Evolutionary conservation across 2,797 vertebrate genomes (phyloP).

Genomic region (Eulemur rubriventer): DNA sequence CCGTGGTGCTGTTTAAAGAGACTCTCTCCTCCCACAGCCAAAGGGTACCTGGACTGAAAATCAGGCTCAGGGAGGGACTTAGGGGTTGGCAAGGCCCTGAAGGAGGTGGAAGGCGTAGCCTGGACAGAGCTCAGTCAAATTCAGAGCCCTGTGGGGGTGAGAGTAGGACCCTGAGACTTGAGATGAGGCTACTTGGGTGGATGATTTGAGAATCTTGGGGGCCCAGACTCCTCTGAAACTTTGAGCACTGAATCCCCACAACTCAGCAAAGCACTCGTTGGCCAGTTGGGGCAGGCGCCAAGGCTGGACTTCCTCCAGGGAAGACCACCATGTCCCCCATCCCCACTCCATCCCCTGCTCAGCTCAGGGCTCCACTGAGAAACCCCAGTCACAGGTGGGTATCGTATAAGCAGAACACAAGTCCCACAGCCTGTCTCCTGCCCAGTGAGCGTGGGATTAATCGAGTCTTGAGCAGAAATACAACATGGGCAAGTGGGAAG

Average conservation of each 20-base stretch:
- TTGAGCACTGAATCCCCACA: background rate
- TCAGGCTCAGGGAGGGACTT: background rate
- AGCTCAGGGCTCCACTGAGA: background rate
- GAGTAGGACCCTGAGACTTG: background rate
- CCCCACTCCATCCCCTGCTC: too few relatives aligned
- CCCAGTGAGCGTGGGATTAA: background rate
- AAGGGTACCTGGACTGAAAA: background rate
- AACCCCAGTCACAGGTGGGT: background rate
- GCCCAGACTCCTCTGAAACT: background rate
- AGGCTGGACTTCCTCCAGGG: background rate
- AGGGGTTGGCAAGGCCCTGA: background rate
- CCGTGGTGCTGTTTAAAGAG: background rate
- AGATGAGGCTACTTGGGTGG: background rate
- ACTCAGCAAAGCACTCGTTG: background rate
- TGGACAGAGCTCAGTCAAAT: too few relatives aligned
- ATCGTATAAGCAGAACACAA: rapidly evolving
- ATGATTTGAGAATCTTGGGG: background rate
- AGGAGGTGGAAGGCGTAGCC: background rate
- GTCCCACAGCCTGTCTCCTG: rapidly evolving
- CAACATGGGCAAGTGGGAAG: background rate
- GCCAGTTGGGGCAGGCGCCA: background rate
- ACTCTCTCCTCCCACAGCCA: background rate
- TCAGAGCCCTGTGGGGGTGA: background rate
- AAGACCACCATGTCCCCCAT: background rate
- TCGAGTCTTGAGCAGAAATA: background rate